Percentiles rank a stretch among this genome's conserved stretches.
These are phyloP conservation scores for Hydropsyche betteni DNA, from an alignment of 2,888 invertebrate genomes.

Conservation along the genomic window DNA sequence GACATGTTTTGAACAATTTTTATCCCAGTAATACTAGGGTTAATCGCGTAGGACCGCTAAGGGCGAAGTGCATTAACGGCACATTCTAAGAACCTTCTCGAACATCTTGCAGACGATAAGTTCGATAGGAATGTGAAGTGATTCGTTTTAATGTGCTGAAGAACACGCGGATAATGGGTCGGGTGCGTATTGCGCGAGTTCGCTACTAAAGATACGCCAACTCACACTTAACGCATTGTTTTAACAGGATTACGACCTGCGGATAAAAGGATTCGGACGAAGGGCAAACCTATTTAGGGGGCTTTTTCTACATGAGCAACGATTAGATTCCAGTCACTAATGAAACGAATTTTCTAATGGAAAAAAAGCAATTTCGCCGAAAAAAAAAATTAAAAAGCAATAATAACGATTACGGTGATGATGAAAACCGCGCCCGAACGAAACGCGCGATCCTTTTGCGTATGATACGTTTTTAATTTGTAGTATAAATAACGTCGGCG, in stretches of 20 bases:
- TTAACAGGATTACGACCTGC: too few relatives aligned
- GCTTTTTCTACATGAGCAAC: too few relatives aligned
- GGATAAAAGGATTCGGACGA: too few relatives aligned
- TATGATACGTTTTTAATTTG: slow-evolving; percentile 31
- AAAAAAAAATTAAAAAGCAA: too few relatives aligned
- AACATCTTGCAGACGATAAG: slow-evolving; percentile 10
- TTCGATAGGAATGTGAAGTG: slow-evolving; percentile 36
- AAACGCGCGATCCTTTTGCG: too few relatives aligned
- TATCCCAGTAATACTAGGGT: slow-evolving; percentile 15
- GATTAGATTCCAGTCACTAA: too few relatives aligned
- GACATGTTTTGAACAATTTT: slow-evolving; percentile 4
- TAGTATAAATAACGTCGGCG: slow-evolving; percentile 23
- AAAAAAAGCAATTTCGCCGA: too few relatives aligned
- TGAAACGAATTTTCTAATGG: too few relatives aligned
- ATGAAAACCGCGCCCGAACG: not conserved
- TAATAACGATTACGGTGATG: too few relatives aligned
- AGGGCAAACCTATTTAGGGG: too few relatives aligned
- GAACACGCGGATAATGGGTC: slow-evolving; percentile 34
- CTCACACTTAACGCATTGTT: too few relatives aligned
- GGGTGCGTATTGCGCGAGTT: slow-evolving; percentile 21
- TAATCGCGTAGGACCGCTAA: slow-evolving; percentile 10
- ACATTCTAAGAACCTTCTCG: slow-evolving; percentile 20
- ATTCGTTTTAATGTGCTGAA: slow-evolving; percentile 34
- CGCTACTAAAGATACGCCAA: slow-evolving; percentile 5
- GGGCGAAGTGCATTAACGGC: slow-evolving; percentile 19